Evolutionary conservation across 2,797 vertebrate species (phyloP).

Genomic region (Gallinago solitaria): DNA sequence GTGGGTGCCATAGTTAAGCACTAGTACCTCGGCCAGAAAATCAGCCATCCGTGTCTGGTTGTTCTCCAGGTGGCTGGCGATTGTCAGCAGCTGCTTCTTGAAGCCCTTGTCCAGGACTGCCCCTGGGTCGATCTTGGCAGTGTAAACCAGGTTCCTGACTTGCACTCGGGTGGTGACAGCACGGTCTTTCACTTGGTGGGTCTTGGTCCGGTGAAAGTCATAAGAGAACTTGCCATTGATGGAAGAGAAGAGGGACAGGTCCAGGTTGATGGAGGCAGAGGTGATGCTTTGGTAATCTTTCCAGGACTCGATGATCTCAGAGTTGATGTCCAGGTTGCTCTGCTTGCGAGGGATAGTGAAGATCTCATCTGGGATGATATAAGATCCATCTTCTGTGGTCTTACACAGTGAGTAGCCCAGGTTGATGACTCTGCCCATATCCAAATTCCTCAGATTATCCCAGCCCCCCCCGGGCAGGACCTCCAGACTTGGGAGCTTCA

Average conservation of each 20-base stretch:
- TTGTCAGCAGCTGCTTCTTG: constrained; percentile 77
- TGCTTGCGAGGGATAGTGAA: constrained; percentile 88
- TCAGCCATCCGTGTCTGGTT: constrained; percentile 85
- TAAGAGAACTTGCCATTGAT: constrained; percentile 87
- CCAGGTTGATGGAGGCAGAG: constrained; percentile 81
- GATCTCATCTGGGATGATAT: constrained; percentile 88
- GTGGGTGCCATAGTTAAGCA: constrained; percentile 90
- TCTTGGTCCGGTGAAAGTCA: constrained; percentile 86
- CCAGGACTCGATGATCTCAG: constrained; percentile 89
- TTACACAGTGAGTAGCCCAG: constrained; percentile 85
- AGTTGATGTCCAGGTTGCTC: constrained; percentile 88
- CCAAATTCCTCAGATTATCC: constrained; percentile 92
- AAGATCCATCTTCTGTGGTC: constrained; percentile 87
- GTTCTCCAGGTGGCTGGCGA: constrained; percentile 86
- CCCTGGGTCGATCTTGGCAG: constrained; percentile 79
- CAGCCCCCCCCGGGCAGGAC: constrained; percentile 91
- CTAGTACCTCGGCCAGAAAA: constrained; percentile 87
- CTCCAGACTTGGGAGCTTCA: constrained; percentile 80
- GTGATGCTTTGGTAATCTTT: constrained; percentile 83
- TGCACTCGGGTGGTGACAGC: constrained; percentile 85
- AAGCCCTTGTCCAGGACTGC: constrained; percentile 82
- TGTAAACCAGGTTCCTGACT: constrained; percentile 88
- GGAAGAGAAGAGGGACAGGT: constrained; percentile 75
- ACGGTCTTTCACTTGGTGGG: constrained; percentile 83
- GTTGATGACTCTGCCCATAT: constrained; percentile 88